Evolutionary conservation across 2,113 vertebrate species (phyloP).

Genomic region (Dryoscopus gambensis): DNA sequence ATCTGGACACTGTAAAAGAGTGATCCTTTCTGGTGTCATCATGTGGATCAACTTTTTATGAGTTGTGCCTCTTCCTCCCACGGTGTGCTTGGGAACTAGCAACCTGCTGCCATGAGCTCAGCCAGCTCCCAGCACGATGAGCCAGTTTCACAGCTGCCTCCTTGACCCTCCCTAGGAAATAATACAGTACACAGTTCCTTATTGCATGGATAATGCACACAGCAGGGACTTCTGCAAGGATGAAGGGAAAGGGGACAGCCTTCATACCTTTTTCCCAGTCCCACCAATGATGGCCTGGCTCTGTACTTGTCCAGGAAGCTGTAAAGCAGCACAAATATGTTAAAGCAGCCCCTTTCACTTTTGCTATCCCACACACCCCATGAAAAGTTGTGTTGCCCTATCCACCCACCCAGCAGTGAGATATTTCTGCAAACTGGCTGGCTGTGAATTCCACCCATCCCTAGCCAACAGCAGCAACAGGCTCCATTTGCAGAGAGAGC

Average conservation of each 20-base stretch:
- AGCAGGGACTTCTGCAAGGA: not conserved
- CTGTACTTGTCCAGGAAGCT: not conserved
- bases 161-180: not conserved
- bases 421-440: not conserved
- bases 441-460: constrained; percentile 19
- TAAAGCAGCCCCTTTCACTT: not conserved
- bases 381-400: not conserved
- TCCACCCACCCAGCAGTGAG: not conserved
- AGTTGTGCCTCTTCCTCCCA: not conserved
- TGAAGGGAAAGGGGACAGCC: not conserved
- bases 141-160: not conserved
- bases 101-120: not conserved
- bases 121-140: not conserved
- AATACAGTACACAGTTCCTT: not conserved
- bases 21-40: not conserved
- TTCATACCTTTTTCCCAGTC: not conserved
- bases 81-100: accelerated
- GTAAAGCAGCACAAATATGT: not conserved
- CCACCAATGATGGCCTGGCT: not conserved
- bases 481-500: not conserved
- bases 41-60: not conserved
- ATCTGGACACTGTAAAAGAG: not conserved
- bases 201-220: not conserved
- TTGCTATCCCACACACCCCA: not conserved
- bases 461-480: not conserved